A percentile compares a stretch with the other conserved stretches of the same genome.
Conservation (phyloP, 2,113 vertebrate species). For the Danio rerio region DNA sequence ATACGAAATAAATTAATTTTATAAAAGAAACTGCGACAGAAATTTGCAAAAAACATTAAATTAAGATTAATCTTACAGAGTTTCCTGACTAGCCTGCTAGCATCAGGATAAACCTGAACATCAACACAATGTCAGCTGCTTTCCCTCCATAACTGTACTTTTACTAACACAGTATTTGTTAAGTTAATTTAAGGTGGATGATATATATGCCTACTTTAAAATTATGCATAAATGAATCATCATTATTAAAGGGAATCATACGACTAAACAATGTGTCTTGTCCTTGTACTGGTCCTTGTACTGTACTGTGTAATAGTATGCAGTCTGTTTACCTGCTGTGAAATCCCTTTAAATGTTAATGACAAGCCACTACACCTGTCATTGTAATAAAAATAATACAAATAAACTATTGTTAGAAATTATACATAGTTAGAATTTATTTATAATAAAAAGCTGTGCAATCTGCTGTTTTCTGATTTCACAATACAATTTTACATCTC, state of each 20-base stretch:
- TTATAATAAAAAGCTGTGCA: neutral
- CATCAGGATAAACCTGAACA: constrained; percentile 7
- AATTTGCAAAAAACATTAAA: neutral
- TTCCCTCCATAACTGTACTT: neutral
- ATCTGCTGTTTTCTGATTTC: neutral
- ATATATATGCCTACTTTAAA: neutral
- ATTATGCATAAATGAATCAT: neutral
- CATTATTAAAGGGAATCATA: neutral
- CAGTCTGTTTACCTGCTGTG: neutral
- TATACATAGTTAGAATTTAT: neutral
- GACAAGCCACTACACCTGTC: neutral
- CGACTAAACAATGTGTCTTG: neutral
- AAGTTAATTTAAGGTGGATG: neutral
- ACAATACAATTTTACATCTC: neutral
- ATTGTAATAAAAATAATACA: neutral
- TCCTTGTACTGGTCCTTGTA: neutral
- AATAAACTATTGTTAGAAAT: neutral
- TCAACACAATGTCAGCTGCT: neutral
- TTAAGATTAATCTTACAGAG: neutral
- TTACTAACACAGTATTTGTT: neutral
- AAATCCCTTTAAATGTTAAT: neutral
- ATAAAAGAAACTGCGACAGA: neutral
- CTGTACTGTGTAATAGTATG: neutral
- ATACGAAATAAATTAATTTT: neutral
- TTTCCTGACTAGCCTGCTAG: neutral